Conservation (phyloP, 2,797 vertebrate species). For the Ataeniobius toweri region DNA sequence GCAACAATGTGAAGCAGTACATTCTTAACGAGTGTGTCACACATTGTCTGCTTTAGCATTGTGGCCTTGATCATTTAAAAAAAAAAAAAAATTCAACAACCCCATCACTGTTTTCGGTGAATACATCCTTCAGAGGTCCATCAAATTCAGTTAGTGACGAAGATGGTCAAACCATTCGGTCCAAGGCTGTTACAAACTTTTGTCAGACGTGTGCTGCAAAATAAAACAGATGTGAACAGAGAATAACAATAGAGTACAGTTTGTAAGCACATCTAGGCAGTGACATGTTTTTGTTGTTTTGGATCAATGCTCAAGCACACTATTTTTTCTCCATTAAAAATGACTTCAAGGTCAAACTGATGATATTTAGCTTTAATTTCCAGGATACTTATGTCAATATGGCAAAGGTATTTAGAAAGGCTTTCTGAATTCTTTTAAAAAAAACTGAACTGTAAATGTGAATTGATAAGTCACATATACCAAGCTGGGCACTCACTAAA, state of each 20-base stretch:
- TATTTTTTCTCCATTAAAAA: conserved; percentile 26
- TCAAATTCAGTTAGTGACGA: conserved; percentile 46
- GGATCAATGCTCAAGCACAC: conserved; percentile 6
- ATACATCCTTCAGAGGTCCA: conserved; percentile 50
- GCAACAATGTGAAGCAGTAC: conserved; percentile 14
- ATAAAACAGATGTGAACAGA: conserved; percentile 61
- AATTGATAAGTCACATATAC: background rate
- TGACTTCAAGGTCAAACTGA: conserved; percentile 22
- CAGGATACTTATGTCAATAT: conserved; percentile 21
- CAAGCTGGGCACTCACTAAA: background rate
- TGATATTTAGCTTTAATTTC: conserved; percentile 24
- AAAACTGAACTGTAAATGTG: conserved; percentile 6
- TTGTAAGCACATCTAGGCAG: conserved; percentile 22
- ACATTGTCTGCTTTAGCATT: conserved; percentile 18
- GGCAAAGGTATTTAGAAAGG: conserved; percentile 12
- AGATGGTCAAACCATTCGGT: conserved; percentile 40
- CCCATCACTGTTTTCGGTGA: conserved; percentile 42
- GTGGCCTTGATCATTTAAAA: conserved; percentile 43
- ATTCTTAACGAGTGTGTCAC: conserved; percentile 1
- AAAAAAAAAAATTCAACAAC: conserved; percentile 33
- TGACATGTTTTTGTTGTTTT: conserved; percentile 36
- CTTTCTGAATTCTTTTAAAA: background rate
- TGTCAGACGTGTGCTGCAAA: conserved; percentile 50
- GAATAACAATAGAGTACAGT: conserved; percentile 39
- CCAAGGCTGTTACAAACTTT: conserved; percentile 53